Percentiles rank a stretch among this genome's conserved stretches.
These are phyloP conservation scores for Brachionichthys hirsutus DNA, from an alignment of 2,113 vertebrate species.

Conservation along the genomic window DNA sequence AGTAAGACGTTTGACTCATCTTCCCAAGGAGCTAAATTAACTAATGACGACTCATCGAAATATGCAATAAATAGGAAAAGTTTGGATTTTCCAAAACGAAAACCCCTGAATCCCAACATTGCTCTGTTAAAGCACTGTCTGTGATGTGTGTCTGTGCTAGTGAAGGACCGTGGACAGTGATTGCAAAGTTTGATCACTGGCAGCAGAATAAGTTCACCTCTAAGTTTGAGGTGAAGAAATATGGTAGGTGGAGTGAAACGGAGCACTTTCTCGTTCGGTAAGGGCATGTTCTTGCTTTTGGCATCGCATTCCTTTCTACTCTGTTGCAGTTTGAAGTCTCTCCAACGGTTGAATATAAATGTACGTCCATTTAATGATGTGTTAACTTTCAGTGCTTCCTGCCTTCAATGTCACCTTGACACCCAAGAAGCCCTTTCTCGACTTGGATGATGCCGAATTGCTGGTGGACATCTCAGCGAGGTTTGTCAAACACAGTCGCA, in stretches of 20 bases:
- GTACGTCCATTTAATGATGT: not conserved
- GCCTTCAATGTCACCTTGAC: constrained; percentile 78
- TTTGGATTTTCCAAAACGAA: too few species aligned
- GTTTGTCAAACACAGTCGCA: constrained; percentile 41
- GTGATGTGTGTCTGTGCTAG: constrained; percentile 38
- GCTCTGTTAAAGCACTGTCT: not conserved
- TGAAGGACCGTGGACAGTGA: constrained; percentile 74
- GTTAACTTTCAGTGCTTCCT: constrained; percentile 71
- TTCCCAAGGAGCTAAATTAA: too few species aligned
- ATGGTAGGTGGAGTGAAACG: constrained; percentile 59
- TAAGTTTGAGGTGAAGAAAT: constrained; percentile 77
- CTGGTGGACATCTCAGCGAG: constrained; percentile 68
- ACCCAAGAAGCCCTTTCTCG: constrained; percentile 62
- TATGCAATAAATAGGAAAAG: too few species aligned
- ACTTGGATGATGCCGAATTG: constrained; percentile 63
- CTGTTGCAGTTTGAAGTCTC: too few species aligned
- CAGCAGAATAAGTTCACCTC: constrained; percentile 70
- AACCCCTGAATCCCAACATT: too few species aligned
- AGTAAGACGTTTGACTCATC: constrained; percentile 50
- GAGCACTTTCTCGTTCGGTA: not conserved
- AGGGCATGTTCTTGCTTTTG: not conserved
- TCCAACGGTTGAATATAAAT: too few species aligned
- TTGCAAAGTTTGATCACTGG: constrained; percentile 73
- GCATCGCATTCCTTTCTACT: not conserved
- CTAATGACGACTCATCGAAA: too few species aligned